Base-by-base conservation (phyloP, 64 coral and sea anemone species). In the Cladopsammia gracilis region DNA sequence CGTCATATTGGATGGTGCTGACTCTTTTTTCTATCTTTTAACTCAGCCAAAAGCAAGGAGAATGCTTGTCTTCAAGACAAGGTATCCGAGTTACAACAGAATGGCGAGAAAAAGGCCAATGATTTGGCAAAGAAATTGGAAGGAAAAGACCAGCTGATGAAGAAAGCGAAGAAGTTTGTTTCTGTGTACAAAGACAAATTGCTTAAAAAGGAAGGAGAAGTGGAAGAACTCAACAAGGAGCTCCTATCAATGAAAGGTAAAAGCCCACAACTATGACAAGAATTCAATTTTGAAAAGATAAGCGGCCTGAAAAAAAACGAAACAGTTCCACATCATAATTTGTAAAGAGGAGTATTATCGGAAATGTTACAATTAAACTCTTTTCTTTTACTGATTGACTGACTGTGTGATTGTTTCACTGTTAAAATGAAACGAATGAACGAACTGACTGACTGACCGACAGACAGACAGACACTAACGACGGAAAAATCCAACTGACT, bases 141-240 rank as follows among this genome's bases (percentile, higher is more conserved):
- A 76, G 73, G 51, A 5, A 76, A 76, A 52, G 73, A 76, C 12
- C 14, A 76, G 19, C 18, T 51, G 46, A 51, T 51, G 5, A 51
- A 76, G 73, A 76, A 52, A 4, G 73, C 73, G 51, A 76, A 76
- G 47, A 76, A 51, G 19, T 48, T 19, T 51, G 19, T 76, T 51
- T 76, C 19, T 48, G 18, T 50, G 45, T n/a, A 46, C 48, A 76
- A 22, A 45, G 19, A 6, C 18, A 76, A 76, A 48, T 52, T 48
- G 4, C 46, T 51, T 10, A 50, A 76, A 53, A 76, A 76, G 20
- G 73, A 53, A 52, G 18, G 1, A n/a, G 73, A 76, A 10, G 18
- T 52, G 6, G 16, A 76, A 76, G 73, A 51, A 45, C 73, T 76
- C 16, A 52, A 15, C 73, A 53, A 51, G 10, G 73, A 76, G 73